A percentile compares a stretch with the other conserved stretches of the same genome.
Conservation (phyloP, 2,888 invertebrate genomes). For the Euphydryas editha region DNA sequence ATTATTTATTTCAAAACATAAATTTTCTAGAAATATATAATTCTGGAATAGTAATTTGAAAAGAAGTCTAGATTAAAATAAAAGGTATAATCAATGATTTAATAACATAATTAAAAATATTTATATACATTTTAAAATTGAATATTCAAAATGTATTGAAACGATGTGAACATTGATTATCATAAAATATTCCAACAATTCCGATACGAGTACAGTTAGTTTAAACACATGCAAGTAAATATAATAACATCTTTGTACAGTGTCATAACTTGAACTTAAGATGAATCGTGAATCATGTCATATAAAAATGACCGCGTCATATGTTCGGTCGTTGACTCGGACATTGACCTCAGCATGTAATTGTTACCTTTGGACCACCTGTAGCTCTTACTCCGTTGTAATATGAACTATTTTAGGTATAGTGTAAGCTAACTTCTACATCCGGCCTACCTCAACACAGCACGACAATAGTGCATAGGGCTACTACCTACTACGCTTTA, state of each 20-base stretch:
- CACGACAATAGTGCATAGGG: slow-evolving; percentile 24
- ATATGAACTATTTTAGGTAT: slow-evolving; percentile 9
- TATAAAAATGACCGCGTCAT: slow-evolving; percentile 39
- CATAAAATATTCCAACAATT: slow-evolving; percentile 1
- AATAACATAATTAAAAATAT: too few relatives aligned
- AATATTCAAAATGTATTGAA: not conserved
- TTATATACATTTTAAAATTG: too few relatives aligned
- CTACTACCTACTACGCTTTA: slow-evolving; percentile 6
- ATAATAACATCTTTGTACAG: slow-evolving; percentile 33
- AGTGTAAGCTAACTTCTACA: slow-evolving; percentile 49
- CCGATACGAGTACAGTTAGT: not conserved
- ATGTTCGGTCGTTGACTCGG: slow-evolving; percentile 62
- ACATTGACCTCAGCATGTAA: slow-evolving; percentile 52
- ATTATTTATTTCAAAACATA: too few relatives aligned
- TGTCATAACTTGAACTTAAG: slow-evolving; percentile 48
- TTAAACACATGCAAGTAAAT: not conserved
- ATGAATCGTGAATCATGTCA: slow-evolving; percentile 25
- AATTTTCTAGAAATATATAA: too few relatives aligned
- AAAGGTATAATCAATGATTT: too few relatives aligned
- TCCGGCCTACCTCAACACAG: slow-evolving; percentile 68
- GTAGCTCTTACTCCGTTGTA: slow-evolving; percentile 21
- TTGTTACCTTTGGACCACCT: slow-evolving; percentile 34
- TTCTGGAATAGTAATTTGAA: too few relatives aligned
- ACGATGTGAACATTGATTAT: not conserved
- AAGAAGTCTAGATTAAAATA: too few relatives aligned